Evolutionary conservation across 2,797 vertebrate species (phyloP).

Genomic region (Adelosebastes latens): DNA sequence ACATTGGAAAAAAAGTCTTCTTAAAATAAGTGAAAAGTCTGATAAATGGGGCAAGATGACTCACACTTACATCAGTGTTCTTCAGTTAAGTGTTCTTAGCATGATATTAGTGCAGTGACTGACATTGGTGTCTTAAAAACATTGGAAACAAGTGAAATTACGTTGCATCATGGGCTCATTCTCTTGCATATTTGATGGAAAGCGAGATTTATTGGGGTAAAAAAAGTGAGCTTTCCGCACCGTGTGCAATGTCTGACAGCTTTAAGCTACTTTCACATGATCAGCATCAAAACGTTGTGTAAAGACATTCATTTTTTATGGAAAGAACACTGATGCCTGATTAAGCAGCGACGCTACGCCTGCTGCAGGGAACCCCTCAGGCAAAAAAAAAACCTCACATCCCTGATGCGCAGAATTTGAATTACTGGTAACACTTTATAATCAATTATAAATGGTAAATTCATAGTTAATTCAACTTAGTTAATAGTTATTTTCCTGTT

Average conservation of each 20-base stretch:
- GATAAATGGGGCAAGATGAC: not conserved
- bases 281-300: constrained; percentile 5
- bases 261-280: constrained; percentile 36
- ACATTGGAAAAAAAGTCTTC: not conserved
- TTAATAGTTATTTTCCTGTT: no score
- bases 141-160: not conserved
- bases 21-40: not conserved
- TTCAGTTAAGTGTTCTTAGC: not conserved
- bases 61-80: not conserved
- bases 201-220: not conserved
- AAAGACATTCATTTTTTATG: constrained; percentile 14
- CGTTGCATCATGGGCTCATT: not conserved
- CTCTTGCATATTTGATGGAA: constrained; percentile 2
- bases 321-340: not conserved
- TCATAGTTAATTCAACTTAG: no score
- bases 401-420: not conserved
- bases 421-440: no score
- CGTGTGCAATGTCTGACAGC: not conserved
- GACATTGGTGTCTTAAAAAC: not conserved
- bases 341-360: not conserved
- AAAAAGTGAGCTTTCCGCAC: not conserved
- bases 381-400: not conserved
- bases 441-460: no score
- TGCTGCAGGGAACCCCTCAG: not conserved
- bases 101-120: not conserved